Evolutionary conservation across 2,888 invertebrate species (phyloP).

Genomic region (Eudemis profundana): DNA sequence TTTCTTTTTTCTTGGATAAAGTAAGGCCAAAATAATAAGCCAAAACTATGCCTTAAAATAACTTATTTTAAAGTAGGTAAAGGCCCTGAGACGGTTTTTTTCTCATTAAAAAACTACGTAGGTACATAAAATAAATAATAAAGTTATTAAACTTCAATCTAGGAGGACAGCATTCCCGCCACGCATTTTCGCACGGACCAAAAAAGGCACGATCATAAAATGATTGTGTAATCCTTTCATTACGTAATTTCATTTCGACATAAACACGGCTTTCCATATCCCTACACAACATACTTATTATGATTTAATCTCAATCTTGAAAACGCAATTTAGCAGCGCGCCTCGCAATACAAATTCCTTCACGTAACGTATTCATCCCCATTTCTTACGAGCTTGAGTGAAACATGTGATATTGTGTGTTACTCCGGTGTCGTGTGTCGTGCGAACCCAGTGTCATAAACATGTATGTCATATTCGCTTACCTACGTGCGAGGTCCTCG

Average conservation of each 20-base stretch:
- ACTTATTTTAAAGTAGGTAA: background rate
- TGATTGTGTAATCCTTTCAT: conserved; percentile 44
- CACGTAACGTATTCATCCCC: conserved; percentile 75
- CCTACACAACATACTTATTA: conserved; percentile 44
- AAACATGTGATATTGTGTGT: conserved; percentile 71
- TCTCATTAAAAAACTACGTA: background rate
- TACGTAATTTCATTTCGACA: conserved; percentile 45
- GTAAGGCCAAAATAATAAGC: too few relatives aligned
- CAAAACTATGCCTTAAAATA: too few relatives aligned
- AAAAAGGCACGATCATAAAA: conserved; percentile 43
- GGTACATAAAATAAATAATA: conserved; percentile 20
- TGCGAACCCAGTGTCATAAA: conserved; percentile 73
- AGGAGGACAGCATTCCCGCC: conserved; percentile 28
- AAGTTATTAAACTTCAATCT: conserved; percentile 34
- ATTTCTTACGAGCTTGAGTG: conserved; percentile 68
- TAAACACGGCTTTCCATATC: conserved; percentile 45
- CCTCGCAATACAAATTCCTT: conserved; percentile 63
- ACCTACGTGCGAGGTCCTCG: conserved; percentile 69
- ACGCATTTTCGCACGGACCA: conserved; percentile 41
- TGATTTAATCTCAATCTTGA: conserved; percentile 46
- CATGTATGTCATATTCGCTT: conserved; percentile 70
- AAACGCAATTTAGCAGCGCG: conserved; percentile 45
- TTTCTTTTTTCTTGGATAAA: too few relatives aligned
- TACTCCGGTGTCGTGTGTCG: conserved; percentile 79
- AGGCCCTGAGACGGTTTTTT: background rate